phyloP scores from a whole-genome alignment of 2,113 vertebrate species.

The Gracilinanus agilis region DNA sequence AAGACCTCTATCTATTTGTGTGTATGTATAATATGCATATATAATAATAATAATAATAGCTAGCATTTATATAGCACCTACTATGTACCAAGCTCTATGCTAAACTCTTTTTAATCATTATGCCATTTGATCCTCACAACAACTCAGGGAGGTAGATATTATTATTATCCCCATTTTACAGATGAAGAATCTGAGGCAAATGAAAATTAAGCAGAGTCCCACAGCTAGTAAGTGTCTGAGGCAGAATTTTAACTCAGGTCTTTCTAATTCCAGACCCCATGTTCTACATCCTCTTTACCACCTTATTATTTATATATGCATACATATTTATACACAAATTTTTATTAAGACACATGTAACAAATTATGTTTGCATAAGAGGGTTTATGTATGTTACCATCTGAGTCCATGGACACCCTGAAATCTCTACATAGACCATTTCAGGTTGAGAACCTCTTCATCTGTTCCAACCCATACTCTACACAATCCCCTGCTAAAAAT shows the following conservation, averaged over 20 bases:
- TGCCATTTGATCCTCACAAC: not conserved
- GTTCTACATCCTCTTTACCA: not conserved
- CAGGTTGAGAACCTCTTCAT: not conserved
- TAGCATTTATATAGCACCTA: not conserved
- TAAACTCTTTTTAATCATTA: not conserved
- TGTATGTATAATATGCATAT: not conserved
- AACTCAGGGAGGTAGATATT: no score
- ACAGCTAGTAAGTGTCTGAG: no score
- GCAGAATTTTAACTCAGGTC: no score
- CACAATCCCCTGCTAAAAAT: not conserved
- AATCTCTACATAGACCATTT: not conserved
- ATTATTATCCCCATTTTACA: no score
- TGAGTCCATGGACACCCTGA: not conserved
- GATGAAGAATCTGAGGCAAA: no score
- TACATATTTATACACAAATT: no score
- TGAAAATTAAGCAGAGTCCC: no score
- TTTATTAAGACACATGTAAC: no score
- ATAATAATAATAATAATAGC: not conserved
- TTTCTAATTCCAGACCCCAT: not conserved
- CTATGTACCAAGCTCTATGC: not conserved
- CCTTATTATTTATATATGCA: not conserved
- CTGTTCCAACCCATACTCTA: not conserved
- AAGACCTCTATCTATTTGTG: not conserved
- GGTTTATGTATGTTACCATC: not conserved
- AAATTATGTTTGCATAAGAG: no score